Evolutionary conservation across 2,797 vertebrate genomes (phyloP).

Genomic region (Eulemur albifrons): DNA sequence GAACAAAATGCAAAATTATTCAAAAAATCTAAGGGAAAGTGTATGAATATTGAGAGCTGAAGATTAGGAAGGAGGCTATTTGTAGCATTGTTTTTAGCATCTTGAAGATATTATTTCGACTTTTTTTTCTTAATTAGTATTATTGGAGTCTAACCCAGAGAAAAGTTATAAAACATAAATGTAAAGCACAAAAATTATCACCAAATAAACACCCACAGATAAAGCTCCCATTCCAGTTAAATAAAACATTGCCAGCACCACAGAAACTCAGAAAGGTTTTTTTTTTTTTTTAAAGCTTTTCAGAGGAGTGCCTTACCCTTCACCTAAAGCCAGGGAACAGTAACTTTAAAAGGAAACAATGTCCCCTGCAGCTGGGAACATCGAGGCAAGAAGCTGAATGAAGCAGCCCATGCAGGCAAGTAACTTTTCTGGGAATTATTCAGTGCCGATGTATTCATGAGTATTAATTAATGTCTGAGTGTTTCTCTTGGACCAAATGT

Average conservation of each 20-base stretch:
- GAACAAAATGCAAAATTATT: neutral
- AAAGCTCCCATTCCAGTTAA: neutral
- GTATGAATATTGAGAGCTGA: neutral
- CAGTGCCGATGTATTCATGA: neutral
- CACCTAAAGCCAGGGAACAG: neutral
- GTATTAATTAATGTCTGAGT: neutral
- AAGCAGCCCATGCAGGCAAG: neutral
- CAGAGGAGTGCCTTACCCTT: neutral
- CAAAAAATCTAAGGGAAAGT: neutral
- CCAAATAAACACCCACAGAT: neutral
- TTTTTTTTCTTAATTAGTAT: neutral
- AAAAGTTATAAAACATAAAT: neutral
- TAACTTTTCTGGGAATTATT: neutral
- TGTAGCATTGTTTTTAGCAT: neutral
- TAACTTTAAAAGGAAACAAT: neutral
- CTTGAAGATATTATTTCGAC: neutral
- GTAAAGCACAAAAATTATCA: neutral
- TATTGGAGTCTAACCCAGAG: neutral
- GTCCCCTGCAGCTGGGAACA: neutral
- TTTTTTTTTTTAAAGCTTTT: neutral
- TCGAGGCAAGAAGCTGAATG: neutral
- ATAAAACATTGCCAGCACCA: neutral
- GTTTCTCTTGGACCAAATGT: slow-evolving; percentile 30
- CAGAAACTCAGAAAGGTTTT: neutral
- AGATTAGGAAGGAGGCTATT: neutral